These are phyloP conservation scores for Odontomyia ornata DNA, from an alignment of 2,888 invertebrate species.

Conservation along the genomic window DNA sequence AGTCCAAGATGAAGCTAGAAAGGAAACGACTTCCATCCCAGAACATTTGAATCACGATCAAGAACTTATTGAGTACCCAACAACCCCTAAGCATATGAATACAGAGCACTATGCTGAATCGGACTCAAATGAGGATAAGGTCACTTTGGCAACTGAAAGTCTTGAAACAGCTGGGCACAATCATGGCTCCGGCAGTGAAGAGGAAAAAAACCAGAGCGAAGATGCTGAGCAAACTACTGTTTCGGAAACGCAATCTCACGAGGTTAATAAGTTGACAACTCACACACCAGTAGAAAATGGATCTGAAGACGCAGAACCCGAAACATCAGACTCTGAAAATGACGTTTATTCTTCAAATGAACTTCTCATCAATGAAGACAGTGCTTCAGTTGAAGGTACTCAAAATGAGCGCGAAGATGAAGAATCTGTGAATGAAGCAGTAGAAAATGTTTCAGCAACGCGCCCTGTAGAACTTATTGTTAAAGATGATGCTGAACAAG, in stretches of 20 bases:
- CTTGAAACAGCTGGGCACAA: background rate
- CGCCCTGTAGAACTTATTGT: background rate
- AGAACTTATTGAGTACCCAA: background rate
- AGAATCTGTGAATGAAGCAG: background rate
- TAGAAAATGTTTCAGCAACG: background rate
- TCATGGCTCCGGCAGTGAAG: background rate
- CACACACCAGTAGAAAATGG: background rate
- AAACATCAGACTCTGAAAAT: background rate
- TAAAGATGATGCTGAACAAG: conserved; percentile 16
- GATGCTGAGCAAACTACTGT: background rate
- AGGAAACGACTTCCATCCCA: background rate
- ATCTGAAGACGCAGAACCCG: background rate
- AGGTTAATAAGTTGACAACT: background rate
- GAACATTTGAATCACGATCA: background rate
- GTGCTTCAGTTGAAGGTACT: background rate
- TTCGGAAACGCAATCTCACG: background rate
- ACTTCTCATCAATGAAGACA: background rate
- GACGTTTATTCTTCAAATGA: background rate
- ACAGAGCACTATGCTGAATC: background rate
- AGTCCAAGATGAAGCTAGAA: too few relatives aligned
- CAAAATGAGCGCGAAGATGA: background rate
- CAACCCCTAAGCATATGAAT: background rate
- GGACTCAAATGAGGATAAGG: background rate
- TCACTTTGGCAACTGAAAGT: background rate
- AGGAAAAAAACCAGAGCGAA: background rate